Conservation (phyloP, 92 coral and sea anemone genomes). For the Hydrozoanthus gracilis region DNA sequence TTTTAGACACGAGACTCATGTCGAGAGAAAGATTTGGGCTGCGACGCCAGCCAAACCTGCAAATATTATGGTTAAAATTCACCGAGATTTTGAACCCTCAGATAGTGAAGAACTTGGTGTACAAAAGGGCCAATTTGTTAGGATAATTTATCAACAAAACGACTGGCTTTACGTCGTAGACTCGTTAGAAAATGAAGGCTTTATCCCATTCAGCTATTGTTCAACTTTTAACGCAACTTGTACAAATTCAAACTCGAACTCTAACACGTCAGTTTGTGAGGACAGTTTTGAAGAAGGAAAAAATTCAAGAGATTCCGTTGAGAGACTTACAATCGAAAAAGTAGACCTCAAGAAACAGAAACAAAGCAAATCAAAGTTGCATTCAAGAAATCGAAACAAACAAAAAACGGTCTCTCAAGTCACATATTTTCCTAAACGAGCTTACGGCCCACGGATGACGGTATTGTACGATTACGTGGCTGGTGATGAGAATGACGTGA, state of each 20-base stretch:
- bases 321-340: slow-evolving; percentile 49
- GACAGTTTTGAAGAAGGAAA: slow-evolving; percentile 77
- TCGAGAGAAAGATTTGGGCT: slow-evolving; percentile 72
- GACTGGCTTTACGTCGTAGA: slow-evolving; percentile 86
- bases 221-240: slow-evolving; percentile 62
- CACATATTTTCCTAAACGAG: slow-evolving; percentile 86
- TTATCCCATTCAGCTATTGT: slow-evolving; percentile 75
- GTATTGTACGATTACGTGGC: slow-evolving; percentile 83
- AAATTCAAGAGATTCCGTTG: slow-evolving; percentile 52
- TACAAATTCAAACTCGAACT: slow-evolving; percentile 74
- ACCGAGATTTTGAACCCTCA: slow-evolving; percentile 67
- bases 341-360: slow-evolving; percentile 33
- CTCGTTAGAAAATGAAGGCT: slow-evolving; percentile 81
- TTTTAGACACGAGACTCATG: slow-evolving; percentile 60
- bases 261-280: slow-evolving; percentile 84
- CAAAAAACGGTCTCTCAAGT: slow-evolving; percentile 46
- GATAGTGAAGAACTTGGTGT: slow-evolving; percentile 79
- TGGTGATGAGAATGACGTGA: slow-evolving; percentile 77
- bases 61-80: slow-evolving; percentile 70
- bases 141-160: slow-evolving; percentile 74
- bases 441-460: slow-evolving; percentile 83
- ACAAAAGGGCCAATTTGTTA: slow-evolving; percentile 73
- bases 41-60: slow-evolving; percentile 82
- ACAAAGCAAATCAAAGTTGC: slow-evolving; percentile 26
- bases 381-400: slow-evolving; percentile 36